Conservation (phyloP, 2,888 invertebrate genomes). For the Cosmorhoe ocellata region DNA sequence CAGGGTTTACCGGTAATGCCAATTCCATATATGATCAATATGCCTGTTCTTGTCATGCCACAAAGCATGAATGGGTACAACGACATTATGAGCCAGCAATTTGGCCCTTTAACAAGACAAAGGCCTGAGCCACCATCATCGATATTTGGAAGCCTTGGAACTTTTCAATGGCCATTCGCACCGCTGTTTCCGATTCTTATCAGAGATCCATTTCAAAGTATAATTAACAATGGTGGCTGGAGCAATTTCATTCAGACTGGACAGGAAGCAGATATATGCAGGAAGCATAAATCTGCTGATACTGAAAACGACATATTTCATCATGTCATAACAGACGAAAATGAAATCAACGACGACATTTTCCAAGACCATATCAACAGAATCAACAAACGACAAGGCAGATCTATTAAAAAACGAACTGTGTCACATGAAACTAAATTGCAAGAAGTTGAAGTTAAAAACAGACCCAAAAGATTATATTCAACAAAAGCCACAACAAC, state of each 20-base stretch:
- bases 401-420: constrained; percentile 63
- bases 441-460: constrained; percentile 46
- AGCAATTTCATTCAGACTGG: constrained; percentile 83
- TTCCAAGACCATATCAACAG: constrained; percentile 27
- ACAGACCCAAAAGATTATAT: constrained; percentile 54
- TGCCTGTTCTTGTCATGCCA: constrained; percentile 63
- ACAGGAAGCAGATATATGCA: constrained; percentile 79
- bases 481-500: constrained; percentile 43
- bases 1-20: constrained; percentile 36
- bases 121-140: constrained; percentile 45
- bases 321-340: constrained; percentile 15
- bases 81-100: constrained; percentile 42
- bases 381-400: constrained; percentile 48
- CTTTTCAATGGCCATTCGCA: constrained; percentile 72
- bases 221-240: constrained; percentile 75
- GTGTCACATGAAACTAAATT: constrained; percentile 42
- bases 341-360: constrained; percentile 6
- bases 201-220: constrained; percentile 80
- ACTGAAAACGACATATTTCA: constrained; percentile 20
- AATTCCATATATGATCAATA: constrained; percentile 55
- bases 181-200: constrained; percentile 81
- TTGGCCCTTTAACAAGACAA: constrained; percentile 46
- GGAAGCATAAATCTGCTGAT: constrained; percentile 56
- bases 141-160: constrained; percentile 26
- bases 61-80: constrained; percentile 40